Percentiles rank a stretch among this genome's conserved stretches.
phyloP scores from a whole-genome alignment of 2,888 invertebrate species.

The Taenaris catops region DNA sequence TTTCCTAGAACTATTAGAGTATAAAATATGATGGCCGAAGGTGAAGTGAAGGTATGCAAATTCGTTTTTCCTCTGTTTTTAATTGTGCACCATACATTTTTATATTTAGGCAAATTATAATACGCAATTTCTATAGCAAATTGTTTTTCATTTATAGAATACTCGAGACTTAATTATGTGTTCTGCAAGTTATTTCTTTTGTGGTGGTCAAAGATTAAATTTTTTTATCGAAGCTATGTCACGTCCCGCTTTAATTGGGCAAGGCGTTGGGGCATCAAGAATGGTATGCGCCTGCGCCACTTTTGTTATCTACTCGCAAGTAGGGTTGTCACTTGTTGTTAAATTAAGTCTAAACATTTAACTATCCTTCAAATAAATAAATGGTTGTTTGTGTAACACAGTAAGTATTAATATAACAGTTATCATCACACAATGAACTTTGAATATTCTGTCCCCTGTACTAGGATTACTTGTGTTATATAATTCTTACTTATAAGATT shows the following conservation, averaged over 20 bases:
- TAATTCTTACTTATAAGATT: too few relatives aligned
- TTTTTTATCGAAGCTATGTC: conserved; percentile 66
- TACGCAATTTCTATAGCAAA: neutral
- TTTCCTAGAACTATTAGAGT: too few relatives aligned
- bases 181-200: conserved; percentile 1
- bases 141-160: conserved; percentile 5
- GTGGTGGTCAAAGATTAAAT: conserved; percentile 56
- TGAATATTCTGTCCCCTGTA: too few relatives aligned
- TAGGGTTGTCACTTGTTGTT: conserved; percentile 2
- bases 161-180: neutral
- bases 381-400: too few relatives aligned
- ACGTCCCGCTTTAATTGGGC: conserved; percentile 69
- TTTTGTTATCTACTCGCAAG: conserved; percentile 41
- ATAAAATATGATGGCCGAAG: too few relatives aligned
- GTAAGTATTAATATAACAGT: too few relatives aligned
- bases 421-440: too few relatives aligned
- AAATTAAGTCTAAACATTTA: neutral
- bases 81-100: neutral
- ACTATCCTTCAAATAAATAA: too few relatives aligned
- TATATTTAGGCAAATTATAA: neutral
- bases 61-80: neutral
- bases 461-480: too few relatives aligned
- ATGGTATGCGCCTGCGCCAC: conserved; percentile 43
- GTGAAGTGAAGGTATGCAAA: conserved; percentile 2
- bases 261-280: conserved; percentile 40